Percentiles rank a stretch among this genome's conserved stretches.
phyloP scores from a whole-genome alignment of 2,888 invertebrate species.

The Ecdyonurus torrentis region DNA sequence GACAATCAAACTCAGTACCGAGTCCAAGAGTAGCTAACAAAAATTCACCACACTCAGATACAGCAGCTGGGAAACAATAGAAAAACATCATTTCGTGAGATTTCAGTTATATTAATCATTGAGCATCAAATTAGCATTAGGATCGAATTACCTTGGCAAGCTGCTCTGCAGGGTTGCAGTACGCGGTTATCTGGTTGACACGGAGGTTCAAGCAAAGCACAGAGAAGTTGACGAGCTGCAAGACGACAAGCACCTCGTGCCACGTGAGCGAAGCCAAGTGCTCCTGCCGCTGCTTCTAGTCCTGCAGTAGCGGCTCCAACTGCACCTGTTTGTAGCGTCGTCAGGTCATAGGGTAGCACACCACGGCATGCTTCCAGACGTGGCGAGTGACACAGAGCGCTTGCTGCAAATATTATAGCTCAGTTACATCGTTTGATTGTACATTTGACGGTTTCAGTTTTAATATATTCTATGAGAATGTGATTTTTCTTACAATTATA shows the following conservation, averaged over 20 bases:
- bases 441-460: too few species aligned
- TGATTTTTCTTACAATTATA: too few species aligned
- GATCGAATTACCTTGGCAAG: conserved; percentile 53
- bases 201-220: conserved; percentile 46
- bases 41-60: conserved; percentile 42
- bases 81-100: too few species aligned
- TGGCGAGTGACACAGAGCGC: conserved; percentile 30
- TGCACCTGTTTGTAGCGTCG: conserved; percentile 28
- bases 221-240: conserved; percentile 41
- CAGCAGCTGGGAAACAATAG: conserved; percentile 27
- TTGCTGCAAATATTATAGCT: too few species aligned
- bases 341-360: conserved; percentile 46
- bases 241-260: conserved; percentile 31
- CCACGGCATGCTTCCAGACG: conserved; percentile 38
- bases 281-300: conserved; percentile 31
- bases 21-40: conserved; percentile 37
- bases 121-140: too few species aligned
- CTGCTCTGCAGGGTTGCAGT: conserved; percentile 43
- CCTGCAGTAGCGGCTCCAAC: conserved; percentile 25
- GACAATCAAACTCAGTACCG: conserved; percentile 39
- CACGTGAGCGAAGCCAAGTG: neutral
- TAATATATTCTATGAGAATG: too few species aligned
- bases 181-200: conserved; percentile 40
- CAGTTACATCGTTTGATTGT: too few species aligned
- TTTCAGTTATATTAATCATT: too few species aligned